Base-by-base conservation (phyloP, 2,888 invertebrate species). In the Aphidoletes aphidimyza region DNA sequence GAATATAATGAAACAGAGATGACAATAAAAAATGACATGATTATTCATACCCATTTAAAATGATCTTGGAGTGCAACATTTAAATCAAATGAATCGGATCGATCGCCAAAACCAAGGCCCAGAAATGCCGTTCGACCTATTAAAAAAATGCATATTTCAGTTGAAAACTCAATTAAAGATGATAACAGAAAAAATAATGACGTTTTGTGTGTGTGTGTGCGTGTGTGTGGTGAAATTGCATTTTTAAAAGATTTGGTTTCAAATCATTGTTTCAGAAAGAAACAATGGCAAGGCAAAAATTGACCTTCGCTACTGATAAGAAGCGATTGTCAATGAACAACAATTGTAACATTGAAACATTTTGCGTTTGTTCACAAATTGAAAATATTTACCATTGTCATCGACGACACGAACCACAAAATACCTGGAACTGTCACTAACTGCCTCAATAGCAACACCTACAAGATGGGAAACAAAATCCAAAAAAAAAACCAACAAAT, bases 51-150 rank as follows among this genome's bases (percentile, higher is more conserved):
- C 95, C 95, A 97, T 91, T 99, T 99, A 89, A 99, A 99, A 89
- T 98, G 98, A 90, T 98, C 98, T 91, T 99, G 99, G 84, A 99
- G 91, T 54, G 99, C 96, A 39, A 99, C 99, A 91, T 99, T 99
- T 86, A 99, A 92, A 91, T 99, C 99, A 91, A 99, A 99, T 83
- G 99, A 98, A 90, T 99, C 99, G 34, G 98, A 97, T 87, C 99
- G 92, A 90, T 99, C 99, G 0, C 97, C 95, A 91, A 99, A 99
- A 17, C 99, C 99, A 85, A 99, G 92, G 0, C 99, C 99, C 88
- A 99, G 96, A 89, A 97, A 99, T 26, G 99, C 99, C 87, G 93
- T 93, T 86, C 96, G 92, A 26, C 95, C 94, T 94, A 22, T n/a
- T n/a, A 47, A 45, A 83, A 26, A 37, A 78, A 17, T 11, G 19